Evolutionary conservation across 1,140 invertebrate species (phyloP).

Genomic region (Caenorhabditis latens): DNA sequence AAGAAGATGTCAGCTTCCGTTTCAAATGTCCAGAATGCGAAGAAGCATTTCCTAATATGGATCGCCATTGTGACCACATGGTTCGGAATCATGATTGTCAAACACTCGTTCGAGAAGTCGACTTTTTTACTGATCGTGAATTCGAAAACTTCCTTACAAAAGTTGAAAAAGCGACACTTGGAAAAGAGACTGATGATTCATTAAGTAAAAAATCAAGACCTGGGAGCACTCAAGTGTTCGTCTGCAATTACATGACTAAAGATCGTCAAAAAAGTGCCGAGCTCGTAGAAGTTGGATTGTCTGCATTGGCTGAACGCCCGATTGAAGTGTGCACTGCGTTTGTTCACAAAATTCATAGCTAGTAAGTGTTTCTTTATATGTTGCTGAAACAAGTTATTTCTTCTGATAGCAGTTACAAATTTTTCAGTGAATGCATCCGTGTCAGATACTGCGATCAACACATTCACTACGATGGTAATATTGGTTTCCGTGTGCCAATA

Average conservation of each 20-base stretch:
- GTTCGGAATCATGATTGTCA: constrained; percentile 8
- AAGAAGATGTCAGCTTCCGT: not conserved
- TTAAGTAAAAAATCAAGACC: constrained; percentile 10
- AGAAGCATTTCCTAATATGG: not conserved
- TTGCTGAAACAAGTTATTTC: no score
- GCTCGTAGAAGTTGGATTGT: constrained; percentile 9
- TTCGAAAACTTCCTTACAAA: constrained; percentile 30
- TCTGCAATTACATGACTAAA: constrained; percentile 41
- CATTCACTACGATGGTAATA: constrained; percentile 29
- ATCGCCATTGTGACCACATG: constrained; percentile 1
- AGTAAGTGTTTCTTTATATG: not conserved
- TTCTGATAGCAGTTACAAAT: not conserved
- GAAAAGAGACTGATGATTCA: not conserved
- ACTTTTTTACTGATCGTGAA: constrained; percentile 26
- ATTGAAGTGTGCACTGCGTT: constrained; percentile 2
- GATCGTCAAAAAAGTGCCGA: not conserved
- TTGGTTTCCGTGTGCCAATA: constrained; percentile 22
- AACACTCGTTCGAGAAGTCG: not conserved
- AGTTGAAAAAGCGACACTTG: constrained; percentile 37
- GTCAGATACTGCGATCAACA: constrained; percentile 43
- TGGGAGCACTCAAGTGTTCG: not conserved
- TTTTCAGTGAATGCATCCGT: constrained; percentile 43
- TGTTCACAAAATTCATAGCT: constrained; percentile 21
- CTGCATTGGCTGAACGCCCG: not conserved
- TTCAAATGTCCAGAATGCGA: constrained; percentile 38